These are phyloP conservation scores for Labeo rohita DNA, from an alignment of 2,113 vertebrate species.

Conservation along the genomic window DNA sequence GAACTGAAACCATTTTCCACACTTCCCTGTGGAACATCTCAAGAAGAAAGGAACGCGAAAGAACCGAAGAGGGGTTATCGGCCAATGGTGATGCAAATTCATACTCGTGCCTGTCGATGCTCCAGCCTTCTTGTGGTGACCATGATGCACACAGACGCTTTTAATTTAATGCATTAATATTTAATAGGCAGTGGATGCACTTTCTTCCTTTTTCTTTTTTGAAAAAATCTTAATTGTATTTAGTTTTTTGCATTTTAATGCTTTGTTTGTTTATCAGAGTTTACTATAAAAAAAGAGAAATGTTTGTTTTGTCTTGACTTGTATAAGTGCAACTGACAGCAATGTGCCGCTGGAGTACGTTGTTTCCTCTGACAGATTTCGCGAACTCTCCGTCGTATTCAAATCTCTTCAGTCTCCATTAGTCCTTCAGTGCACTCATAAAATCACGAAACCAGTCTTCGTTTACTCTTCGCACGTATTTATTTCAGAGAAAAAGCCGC, in stretches of 20 bases:
- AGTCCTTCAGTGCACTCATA: neutral
- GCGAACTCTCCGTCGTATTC: constrained; percentile 67
- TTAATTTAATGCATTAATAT: constrained; percentile 92
- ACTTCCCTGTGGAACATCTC: constrained; percentile 60
- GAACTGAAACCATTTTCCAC: constrained; percentile 43
- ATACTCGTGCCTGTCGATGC: constrained; percentile 91
- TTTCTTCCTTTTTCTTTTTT: constrained; percentile 82
- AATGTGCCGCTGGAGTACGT: constrained; percentile 65
- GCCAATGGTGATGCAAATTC: constrained; percentile 69
- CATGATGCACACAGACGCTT: constrained; percentile 80
- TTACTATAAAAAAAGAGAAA: constrained; percentile 62
- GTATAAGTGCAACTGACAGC: constrained; percentile 65
- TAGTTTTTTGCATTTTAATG: constrained; percentile 63
- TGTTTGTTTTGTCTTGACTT: constrained; percentile 55
- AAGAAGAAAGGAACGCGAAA: constrained; percentile 30
- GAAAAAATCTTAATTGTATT: constrained; percentile 59
- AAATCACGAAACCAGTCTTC: constrained; percentile 45
- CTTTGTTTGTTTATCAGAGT: constrained; percentile 60
- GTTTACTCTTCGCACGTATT: constrained; percentile 72
- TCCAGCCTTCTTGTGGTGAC: constrained; percentile 84
- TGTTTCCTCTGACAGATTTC: constrained; percentile 67
- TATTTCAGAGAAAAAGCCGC: constrained; percentile 76
- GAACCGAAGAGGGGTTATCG: constrained; percentile 69
- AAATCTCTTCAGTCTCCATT: neutral
- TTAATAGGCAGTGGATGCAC: constrained; percentile 91